These are phyloP conservation scores for Drosophila paranaensis DNA, from an alignment of 2,888 invertebrate species.

Conservation along the genomic window DNA sequence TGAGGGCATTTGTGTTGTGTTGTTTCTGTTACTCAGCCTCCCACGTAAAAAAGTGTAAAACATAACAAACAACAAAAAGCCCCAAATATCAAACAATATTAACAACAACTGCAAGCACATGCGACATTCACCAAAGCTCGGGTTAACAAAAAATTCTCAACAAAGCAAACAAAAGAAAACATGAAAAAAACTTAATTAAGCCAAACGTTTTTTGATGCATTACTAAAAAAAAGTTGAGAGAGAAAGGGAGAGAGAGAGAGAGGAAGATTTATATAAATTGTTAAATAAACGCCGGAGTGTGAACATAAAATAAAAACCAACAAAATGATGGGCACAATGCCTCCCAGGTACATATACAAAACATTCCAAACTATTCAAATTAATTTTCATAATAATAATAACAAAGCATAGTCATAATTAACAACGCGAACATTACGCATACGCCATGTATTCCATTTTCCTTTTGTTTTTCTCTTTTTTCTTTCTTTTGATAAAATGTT, in stretches of 20 bases:
- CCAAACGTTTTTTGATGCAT: conserved; percentile 51
- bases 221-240: conserved; percentile 32
- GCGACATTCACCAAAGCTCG: conserved; percentile 85
- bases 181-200: conserved; percentile 62
- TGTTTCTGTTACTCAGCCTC: conserved; percentile 65
- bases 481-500: conserved; percentile 29
- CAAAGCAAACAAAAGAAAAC: conserved; percentile 50
- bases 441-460: conserved; percentile 57
- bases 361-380: conserved; percentile 59
- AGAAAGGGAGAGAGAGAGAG: conserved; percentile 30
- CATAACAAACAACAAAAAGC: conserved; percentile 47
- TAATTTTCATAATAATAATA: conserved; percentile 55
- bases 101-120: conserved; percentile 78
- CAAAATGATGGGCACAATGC: conserved; percentile 86
- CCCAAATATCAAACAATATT: conserved; percentile 36
- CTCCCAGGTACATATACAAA: conserved; percentile 84
- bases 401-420: conserved; percentile 58
- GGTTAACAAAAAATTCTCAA: conserved; percentile 54
- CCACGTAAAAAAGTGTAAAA: conserved; percentile 14
- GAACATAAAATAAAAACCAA: conserved; percentile 67
- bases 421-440: conserved; percentile 64
- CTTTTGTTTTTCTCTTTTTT: background rate
- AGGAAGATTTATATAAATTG: conserved; percentile 38
- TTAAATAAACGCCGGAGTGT: conserved; percentile 55
- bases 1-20: conserved; percentile 74